Evolutionary conservation across 1,140 invertebrate species (phyloP).

Genomic region (Bombus ignitus): DNA sequence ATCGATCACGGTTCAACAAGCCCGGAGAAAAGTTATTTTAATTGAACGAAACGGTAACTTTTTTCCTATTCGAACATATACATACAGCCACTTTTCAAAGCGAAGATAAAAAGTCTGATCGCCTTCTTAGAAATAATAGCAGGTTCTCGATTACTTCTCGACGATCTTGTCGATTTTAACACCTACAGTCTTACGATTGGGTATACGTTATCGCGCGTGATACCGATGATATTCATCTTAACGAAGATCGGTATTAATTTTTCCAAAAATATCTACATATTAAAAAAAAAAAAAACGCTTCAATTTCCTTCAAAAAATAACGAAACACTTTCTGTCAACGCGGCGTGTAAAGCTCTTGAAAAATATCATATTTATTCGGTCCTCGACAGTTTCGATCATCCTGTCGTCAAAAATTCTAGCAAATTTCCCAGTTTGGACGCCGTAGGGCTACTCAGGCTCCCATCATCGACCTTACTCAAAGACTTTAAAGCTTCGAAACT

Average conservation of each 20-base stretch:
- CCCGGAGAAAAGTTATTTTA: neutral
- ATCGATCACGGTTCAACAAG: conserved; percentile 1
- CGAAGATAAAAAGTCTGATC: neutral
- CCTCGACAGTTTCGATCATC: too few species aligned
- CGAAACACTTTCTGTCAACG: neutral
- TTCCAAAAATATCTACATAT: neutral
- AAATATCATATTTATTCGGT: neutral
- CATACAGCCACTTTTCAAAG: neutral
- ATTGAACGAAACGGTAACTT: neutral
- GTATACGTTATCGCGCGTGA: too few species aligned
- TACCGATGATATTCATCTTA: too few species aligned
- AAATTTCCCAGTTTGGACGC: neutral
- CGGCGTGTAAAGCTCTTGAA: neutral
- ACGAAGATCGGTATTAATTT: too few species aligned
- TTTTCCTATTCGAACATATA: neutral
- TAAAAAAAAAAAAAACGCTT: neutral
- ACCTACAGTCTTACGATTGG: neutral
- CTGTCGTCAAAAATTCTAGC: neutral
- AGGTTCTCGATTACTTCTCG: neutral
- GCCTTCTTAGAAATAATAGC: too few species aligned
- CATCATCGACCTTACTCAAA: neutral
- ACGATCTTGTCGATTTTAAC: neutral
- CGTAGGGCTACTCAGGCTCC: neutral
- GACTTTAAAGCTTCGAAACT: conserved; percentile 5
- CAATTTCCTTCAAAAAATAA: neutral